Evolutionary conservation across 1,140 invertebrate species (phyloP).

Genomic region (Drosophila tropicalis): DNA sequence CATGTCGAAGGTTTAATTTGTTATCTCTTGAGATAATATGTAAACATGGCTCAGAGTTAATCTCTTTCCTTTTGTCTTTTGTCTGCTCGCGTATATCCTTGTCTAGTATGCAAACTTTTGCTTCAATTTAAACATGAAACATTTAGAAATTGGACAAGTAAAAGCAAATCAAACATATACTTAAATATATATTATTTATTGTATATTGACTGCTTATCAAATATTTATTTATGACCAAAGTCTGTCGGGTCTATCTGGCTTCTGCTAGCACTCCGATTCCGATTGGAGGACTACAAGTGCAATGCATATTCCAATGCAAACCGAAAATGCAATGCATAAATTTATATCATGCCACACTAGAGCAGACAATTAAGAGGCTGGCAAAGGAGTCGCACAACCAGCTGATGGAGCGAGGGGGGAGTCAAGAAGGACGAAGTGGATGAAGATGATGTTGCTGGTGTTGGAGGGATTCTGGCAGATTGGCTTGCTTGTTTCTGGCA

Average conservation of each 20-base stretch:
- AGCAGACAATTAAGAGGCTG: constrained; percentile 71
- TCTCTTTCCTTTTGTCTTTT: no score
- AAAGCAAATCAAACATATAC: not conserved
- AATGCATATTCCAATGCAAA: constrained; percentile 42
- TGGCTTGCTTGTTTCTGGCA: constrained; percentile 67
- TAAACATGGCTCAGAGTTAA: no score
- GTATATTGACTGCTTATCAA: constrained; percentile 67
- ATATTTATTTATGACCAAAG: constrained; percentile 68
- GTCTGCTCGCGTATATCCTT: no score
- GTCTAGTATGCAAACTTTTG: no score
- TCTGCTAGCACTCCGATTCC: constrained; percentile 1
- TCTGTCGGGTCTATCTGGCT: constrained; percentile 17
- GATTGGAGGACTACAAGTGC: constrained; percentile 22
- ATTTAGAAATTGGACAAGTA: no score
- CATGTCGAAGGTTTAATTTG: no score
- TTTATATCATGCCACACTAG: constrained; percentile 63
- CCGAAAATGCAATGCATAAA: constrained; percentile 75
- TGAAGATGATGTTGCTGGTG: not conserved
- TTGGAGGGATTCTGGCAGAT: constrained; percentile 44
- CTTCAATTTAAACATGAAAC: no score
- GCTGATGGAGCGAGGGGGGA: not conserved
- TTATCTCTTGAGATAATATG: no score
- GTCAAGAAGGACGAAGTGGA: not conserved
- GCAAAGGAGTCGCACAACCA: not conserved
- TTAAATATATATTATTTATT: not conserved